These are phyloP conservation scores for Acromyrmex heyeri DNA, from an alignment of 1,140 invertebrate genomes.

Conservation along the genomic window DNA sequence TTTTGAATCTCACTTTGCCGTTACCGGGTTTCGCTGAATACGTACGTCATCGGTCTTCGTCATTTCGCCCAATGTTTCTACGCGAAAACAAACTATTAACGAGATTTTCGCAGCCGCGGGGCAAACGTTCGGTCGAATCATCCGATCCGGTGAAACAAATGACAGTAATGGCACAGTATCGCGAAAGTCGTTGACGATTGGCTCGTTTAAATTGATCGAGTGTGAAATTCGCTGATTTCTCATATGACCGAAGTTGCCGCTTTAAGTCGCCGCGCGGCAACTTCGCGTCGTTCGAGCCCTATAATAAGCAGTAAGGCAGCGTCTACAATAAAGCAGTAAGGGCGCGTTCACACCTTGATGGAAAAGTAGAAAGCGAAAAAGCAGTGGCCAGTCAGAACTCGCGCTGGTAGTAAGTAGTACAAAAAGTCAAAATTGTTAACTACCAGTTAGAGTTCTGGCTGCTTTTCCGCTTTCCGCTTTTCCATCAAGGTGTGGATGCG, in stretches of 20 bases:
- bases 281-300: not conserved
- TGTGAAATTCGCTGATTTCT: conserved; percentile 1
- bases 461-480: too few species aligned
- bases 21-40: conserved; percentile 23
- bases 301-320: too few species aligned
- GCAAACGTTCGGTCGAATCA: not conserved
- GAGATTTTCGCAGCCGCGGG: not conserved
- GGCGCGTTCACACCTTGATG: too few species aligned
- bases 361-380: too few species aligned
- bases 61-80: not conserved
- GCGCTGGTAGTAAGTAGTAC: too few species aligned
- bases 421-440: too few species aligned
- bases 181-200: not conserved
- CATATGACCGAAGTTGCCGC: not conserved
- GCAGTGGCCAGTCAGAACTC: too few species aligned
- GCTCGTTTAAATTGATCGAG: not conserved
- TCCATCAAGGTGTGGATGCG: too few species aligned
- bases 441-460: too few species aligned
- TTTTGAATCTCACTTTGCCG: not conserved
- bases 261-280: not conserved
- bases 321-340: too few species aligned
- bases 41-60: not conserved
- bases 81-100: not conserved
- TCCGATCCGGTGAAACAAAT: not conserved
- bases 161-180: not conserved